Conservation (phyloP, 2,888 invertebrate genomes). For the Cantharis lateralis region DNA sequence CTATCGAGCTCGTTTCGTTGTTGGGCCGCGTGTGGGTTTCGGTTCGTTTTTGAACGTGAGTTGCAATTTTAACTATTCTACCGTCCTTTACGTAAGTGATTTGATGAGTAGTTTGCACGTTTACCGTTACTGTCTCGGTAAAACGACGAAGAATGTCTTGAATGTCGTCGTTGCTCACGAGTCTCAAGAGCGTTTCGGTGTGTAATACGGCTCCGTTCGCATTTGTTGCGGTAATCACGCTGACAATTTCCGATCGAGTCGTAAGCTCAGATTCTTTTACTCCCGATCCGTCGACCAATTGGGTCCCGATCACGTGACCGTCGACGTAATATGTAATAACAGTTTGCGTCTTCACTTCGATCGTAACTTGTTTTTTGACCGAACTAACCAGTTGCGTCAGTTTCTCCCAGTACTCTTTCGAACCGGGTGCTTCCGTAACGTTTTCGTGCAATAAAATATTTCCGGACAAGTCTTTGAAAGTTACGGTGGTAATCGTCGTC, state of each 20-base stretch:
- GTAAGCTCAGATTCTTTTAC: not conserved
- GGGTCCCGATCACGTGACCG: not conserved
- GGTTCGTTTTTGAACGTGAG: not conserved
- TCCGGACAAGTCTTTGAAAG: conserved; percentile 1
- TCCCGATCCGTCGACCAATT: not conserved
- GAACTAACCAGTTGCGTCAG: conserved; percentile 3
- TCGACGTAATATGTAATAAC: conserved; percentile 6
- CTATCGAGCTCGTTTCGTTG: not conserved
- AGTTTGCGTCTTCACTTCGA: not conserved
- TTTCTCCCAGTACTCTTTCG: conserved; percentile 9
- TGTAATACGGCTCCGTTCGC: not conserved
- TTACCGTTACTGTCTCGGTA: not conserved
- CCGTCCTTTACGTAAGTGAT: not conserved
- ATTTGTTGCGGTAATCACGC: not conserved
- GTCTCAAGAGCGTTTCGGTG: not conserved
- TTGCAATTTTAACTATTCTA: not conserved
- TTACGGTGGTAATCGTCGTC: conserved; percentile 7
- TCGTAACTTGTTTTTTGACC: not conserved
- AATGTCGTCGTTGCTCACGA: not conserved
- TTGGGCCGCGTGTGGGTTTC: not conserved
- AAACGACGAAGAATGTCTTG: not conserved
- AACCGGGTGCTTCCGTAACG: conserved; percentile 1
- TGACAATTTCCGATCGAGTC: not conserved
- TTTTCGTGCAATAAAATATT: not conserved
- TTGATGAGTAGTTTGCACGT: not conserved